phyloP scores from a whole-genome alignment of 2,113 vertebrate species.

The Thunnus thynnus region DNA sequence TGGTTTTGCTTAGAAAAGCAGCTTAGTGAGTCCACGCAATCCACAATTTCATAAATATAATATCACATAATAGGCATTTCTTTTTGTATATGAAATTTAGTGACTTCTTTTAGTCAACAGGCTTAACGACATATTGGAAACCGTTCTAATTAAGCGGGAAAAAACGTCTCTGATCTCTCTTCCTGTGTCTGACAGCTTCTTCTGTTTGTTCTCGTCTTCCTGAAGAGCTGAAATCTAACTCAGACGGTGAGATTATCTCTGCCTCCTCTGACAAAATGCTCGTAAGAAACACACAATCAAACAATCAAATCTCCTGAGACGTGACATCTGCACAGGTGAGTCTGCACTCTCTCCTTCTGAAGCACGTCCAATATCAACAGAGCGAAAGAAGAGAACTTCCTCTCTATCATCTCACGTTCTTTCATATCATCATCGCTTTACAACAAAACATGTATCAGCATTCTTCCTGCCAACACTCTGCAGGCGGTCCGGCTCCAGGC shows the following conservation, averaged over 20 bases:
- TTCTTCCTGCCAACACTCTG: conserved; percentile 41
- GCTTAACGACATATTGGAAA: too few species aligned
- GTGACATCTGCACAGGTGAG: conserved; percentile 32
- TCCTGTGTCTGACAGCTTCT: neutral
- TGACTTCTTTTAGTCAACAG: too few species aligned
- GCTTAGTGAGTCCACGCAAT: too few species aligned
- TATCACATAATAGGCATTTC: too few species aligned
- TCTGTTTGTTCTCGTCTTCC: neutral
- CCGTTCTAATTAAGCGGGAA: neutral
- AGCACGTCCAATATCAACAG: conserved; percentile 6
- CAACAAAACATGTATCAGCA: conserved; percentile 47
- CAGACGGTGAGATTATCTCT: conserved; percentile 8
- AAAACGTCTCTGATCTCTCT: neutral
- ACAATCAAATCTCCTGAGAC: neutral
- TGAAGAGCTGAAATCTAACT: conserved; percentile 1
- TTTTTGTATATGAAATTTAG: too few species aligned
- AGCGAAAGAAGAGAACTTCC: neutral
- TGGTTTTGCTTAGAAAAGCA: too few species aligned
- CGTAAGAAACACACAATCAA: neutral
- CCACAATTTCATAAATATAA: too few species aligned
- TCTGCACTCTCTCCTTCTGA: neutral
- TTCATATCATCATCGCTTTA: conserved; percentile 32
- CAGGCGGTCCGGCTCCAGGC: conserved; percentile 32
- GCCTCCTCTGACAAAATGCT: neutral
- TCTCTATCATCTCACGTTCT: conserved; percentile 19